Evolutionary conservation across 1,140 invertebrate species (phyloP), one percentile per base, ranked within the genome.

Genomic region (Apis cerana): DNA sequence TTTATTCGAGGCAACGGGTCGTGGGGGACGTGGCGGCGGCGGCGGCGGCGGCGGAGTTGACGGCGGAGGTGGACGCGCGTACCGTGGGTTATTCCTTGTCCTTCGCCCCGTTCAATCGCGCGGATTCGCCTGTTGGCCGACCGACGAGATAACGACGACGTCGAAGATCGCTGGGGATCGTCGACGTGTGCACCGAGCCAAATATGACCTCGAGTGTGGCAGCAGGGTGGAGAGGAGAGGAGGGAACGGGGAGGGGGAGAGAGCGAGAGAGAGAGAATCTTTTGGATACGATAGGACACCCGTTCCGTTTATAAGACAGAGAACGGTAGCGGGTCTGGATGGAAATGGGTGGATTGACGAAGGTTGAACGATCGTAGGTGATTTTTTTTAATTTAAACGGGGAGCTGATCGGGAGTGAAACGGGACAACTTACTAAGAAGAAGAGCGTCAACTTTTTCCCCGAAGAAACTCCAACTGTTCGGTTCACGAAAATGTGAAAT

Each of bases 41-140:
- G 54, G 15, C 1, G 13, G 15, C 15, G 54, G 54, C 13, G 62
- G 62, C 23, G 62, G 61, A 27, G 54, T 23, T 17, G 52, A 15
- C 48, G 84, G 43, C 74, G 75, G 62, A 69, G 81, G 43, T 78
- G 72, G 80, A 82, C 62, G 33, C 62, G 33, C 56, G 61, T 33
- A 62, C 33, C 62, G 75, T 13, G 19, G 33, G 13, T 54, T 65
- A 56, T 56, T 80, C 70, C 70, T 74, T 68, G 64, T 82, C 74
- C 80, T 74, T 82, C 70, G 80, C 5, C 13, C 33, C n/a, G 59
- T 23, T 27, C 62, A 68, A 75, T 81, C 79, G 71, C 69, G 50
- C 19, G 27, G 62, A 77, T 67, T 77, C 75, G 50, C n/a, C 10
- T 21, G 19, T 27, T 19, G 19, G 13, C 19, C 2, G 58, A 15